phyloP scores from a whole-genome alignment of 2,113 vertebrate genomes.

The Polyodon spathula region DNA sequence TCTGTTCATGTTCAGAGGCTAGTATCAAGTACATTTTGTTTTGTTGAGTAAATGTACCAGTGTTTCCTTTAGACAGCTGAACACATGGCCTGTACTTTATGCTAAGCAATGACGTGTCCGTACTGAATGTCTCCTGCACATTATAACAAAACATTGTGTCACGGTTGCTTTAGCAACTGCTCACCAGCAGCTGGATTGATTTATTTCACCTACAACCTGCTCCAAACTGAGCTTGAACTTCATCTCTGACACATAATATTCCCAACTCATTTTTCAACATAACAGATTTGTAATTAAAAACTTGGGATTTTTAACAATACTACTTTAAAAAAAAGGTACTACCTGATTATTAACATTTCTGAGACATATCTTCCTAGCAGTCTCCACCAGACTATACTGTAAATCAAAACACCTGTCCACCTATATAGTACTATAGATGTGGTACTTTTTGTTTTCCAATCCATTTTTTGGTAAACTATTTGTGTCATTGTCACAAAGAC shows the following conservation, averaged over 20 bases:
- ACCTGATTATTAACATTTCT: neutral
- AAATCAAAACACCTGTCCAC: too few relatives aligned
- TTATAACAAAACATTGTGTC: conserved; percentile 46
- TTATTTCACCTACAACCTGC: conserved; percentile 32
- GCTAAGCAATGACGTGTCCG: conserved; percentile 14
- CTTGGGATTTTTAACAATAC: neutral
- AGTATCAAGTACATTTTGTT: neutral
- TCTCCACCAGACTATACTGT: neutral
- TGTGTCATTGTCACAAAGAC: too few relatives aligned
- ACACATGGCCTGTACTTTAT: conserved; percentile 8
- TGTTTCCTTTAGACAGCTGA: conserved; percentile 23
- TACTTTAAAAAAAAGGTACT: neutral
- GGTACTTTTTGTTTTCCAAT: too few relatives aligned
- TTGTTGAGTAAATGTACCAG: conserved; percentile 5
- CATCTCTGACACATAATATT: neutral
- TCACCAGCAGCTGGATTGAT: conserved; percentile 47
- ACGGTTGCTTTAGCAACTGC: conserved; percentile 43
- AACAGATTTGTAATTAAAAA: neutral
- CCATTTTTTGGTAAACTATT: too few relatives aligned
- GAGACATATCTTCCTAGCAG: neutral
- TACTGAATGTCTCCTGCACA: conserved; percentile 25
- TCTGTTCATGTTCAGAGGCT: too few relatives aligned
- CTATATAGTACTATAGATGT: too few relatives aligned
- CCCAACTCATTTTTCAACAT: neutral
- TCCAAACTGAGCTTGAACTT: conserved; percentile 15